Base-by-base conservation (phyloP, 2,888 invertebrate genomes). In the Tethea ocularis region DNA sequence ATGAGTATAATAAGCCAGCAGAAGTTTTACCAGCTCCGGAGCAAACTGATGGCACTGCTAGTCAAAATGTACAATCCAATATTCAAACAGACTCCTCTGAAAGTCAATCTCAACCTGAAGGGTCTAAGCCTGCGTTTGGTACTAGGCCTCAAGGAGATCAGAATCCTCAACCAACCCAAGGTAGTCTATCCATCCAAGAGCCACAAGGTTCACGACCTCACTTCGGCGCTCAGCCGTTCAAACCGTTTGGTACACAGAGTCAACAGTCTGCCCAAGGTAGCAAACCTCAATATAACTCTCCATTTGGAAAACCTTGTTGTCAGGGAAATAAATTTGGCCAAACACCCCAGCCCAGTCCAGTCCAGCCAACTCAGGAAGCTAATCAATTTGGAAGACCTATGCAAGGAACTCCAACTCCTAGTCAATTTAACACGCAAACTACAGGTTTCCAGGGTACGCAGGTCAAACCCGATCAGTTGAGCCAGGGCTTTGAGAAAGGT, bases 1-100 rank as follows among this genome's bases (percentile, higher is more conserved):
- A 86, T 60, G 77, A 86, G 57, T 86, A 86, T 61, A 81, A 63
- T 51, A 85, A 84, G 56, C 86, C 84, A 29, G 70, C 65, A 10
- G 68, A 74, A 60, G 67, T 64, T 24, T 62, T 77, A 0, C 69
- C 78, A 17, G 61, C 72, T 22, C 59, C 74, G 58, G 36, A 33
- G 24, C 59, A 58, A 36, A 57, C 53, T 51, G 63, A 51, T 61
- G 58, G 52, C 38, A 58, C 20, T 22, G 53, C 54, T 17, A 33
- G 29, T 36, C 56, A 58, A 51, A 23, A 56, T 41, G 6, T 72
- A 69, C 66, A 63, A 51, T 65, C 65, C 53, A 54, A 63, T 6
- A 56, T 55, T 7, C 56, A 61, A 64, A 60, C 59, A 36, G 66
- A 57, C 15, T 54, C 54, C 13, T 36, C 54, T 46, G 24, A 51